Conservation (phyloP, 35 echinoderm and acorn worm genomes). For the Ptychodera flava region DNA sequence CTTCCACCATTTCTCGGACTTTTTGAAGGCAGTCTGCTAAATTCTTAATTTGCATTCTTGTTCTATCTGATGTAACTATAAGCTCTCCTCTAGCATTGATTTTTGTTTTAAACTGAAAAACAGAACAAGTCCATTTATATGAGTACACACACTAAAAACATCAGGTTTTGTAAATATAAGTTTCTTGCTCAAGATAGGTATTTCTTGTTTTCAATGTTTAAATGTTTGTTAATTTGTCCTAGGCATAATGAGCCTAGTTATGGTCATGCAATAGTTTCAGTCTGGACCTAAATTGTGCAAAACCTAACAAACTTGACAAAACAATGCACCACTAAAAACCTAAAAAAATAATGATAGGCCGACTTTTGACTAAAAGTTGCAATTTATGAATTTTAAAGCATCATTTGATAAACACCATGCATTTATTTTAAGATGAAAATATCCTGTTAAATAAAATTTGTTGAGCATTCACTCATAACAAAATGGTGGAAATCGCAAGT, state of each 20-base stretch:
- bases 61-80: constrained; percentile 61
- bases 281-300: not conserved
- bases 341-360: no score
- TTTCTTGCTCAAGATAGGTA: no score
- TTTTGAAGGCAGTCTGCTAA: constrained; percentile 84
- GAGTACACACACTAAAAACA: no score
- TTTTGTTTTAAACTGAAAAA: constrained; percentile 61
- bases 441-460: no score
- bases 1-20: constrained; percentile 61
- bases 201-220: not conserved
- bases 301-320: not conserved
- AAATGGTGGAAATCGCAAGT: no score
- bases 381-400: not conserved
- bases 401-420: not conserved
- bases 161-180: no score
- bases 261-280: not conserved
- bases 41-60: constrained; percentile 77
- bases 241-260: not conserved
- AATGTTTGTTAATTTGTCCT: not conserved
- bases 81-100: constrained; percentile 73
- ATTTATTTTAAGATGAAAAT: no score
- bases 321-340: no score
- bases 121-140: not conserved
- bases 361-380: not conserved
- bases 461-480: no score